Percentiles rank a stretch among this genome's conserved stretches.
Conservation (phyloP, 2,888 invertebrate genomes). For the Globia sparganii region DNA sequence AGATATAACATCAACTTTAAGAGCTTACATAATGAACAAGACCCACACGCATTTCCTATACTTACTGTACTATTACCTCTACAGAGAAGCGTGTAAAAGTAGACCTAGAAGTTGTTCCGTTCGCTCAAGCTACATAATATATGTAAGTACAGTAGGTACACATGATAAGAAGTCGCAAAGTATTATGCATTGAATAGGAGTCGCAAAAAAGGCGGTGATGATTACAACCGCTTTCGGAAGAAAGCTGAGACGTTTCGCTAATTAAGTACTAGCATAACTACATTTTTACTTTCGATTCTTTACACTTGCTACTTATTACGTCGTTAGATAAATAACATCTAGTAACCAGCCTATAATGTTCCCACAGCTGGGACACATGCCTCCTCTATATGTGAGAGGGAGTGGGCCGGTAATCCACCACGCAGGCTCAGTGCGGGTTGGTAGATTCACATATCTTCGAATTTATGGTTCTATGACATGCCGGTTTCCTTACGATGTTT, state of each 20-base stretch:
- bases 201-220: slow-evolving; percentile 55
- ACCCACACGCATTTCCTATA: slow-evolving; percentile 47
- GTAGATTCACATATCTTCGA: no score
- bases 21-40: slow-evolving; percentile 51
- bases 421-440: no score
- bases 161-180: slow-evolving; percentile 47
- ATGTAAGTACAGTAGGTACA: slow-evolving; percentile 37
- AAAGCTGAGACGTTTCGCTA: slow-evolving; percentile 61
- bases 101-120: slow-evolving; percentile 7
- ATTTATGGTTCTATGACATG: no score
- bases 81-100: slow-evolving; percentile 35
- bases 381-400: no score
- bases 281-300: slow-evolving; percentile 64
- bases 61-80: background rate
- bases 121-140: slow-evolving; percentile 21
- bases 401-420: no score
- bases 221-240: slow-evolving; percentile 65
- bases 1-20: slow-evolving; percentile 23
- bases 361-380: no score
- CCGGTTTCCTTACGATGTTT: no score
- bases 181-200: slow-evolving; percentile 62
- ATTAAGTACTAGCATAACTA: slow-evolving; percentile 56
- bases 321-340: slow-evolving; percentile 22
- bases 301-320: slow-evolving; percentile 47
- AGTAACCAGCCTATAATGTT: no score